Conservation (phyloP, 2,888 invertebrate species). For the Onthophagus sagittarius region DNA sequence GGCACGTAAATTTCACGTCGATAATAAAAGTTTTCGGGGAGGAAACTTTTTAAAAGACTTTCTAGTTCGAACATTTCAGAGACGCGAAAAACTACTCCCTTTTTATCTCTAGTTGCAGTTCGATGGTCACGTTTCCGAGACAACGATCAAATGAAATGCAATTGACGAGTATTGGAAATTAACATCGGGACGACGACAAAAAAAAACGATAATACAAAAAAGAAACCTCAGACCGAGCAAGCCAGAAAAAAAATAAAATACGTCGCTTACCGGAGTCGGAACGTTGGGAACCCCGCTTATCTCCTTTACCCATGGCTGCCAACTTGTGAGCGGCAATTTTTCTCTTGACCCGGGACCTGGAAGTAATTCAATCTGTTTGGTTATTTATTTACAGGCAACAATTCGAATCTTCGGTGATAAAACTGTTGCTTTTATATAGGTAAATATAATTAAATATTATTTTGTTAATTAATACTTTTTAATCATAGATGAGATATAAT, state of each 20-base stretch:
- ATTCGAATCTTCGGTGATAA: neutral
- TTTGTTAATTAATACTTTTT: too few species aligned
- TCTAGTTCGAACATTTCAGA: too few species aligned
- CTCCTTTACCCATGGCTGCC: constrained; percentile 50
- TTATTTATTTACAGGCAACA: neutral
- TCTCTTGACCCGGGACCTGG: constrained; percentile 10
- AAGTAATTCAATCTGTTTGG: constrained; percentile 7
- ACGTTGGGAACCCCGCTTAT: constrained; percentile 51
- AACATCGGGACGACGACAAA: neutral
- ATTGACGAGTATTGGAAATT: neutral
- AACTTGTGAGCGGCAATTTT: constrained; percentile 10
- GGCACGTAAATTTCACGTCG: neutral
- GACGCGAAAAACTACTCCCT: neutral
- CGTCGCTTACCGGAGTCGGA: constrained; percentile 47
- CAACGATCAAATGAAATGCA: constrained; percentile 1
- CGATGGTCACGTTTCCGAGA: neutral
- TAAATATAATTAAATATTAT: too few species aligned
- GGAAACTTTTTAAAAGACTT: neutral
- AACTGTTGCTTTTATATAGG: neutral
- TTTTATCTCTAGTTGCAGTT: neutral
- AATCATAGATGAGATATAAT: too few species aligned
- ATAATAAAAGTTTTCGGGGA: neutral
- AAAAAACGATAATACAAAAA: neutral
- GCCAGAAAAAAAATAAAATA: neutral
- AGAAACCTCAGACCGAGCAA: neutral